Evolutionary conservation across 2,113 vertebrate genomes (phyloP), one percentile per base, ranked within the genome.

Genomic region (Chaetorhynchus papuensis): DNA sequence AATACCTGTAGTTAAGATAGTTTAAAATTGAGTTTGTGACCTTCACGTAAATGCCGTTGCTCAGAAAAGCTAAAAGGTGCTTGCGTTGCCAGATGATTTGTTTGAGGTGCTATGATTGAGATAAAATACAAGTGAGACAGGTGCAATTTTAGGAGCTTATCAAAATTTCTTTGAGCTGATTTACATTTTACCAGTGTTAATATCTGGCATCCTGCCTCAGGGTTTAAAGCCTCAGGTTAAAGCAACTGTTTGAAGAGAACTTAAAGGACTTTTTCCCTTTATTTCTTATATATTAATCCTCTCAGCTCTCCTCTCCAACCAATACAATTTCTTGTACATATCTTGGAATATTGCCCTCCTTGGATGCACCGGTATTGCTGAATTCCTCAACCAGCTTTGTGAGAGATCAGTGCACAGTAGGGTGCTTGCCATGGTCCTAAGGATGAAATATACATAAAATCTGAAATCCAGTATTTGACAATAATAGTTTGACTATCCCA

Each of bases 141-240:
- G 12, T 83, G 24, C 56, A 68, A 50, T 91, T 92, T 57, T 60
- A 84, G 61, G 44, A 76, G 33, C 13, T 87, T 89, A 90, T 86
- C 47, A 87, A 80, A 72, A 84, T 65, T 63, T 74, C 65, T 91
- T 79, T 64, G 63, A 83, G 20, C 9, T 90, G 19, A 90, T 94
- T 96, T 93, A 75, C 18, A 65, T 84, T 97, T 89, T 95, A 14
- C 23, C 39, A 70, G 18, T 52, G 15, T 81, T 96, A 83, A 69
- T 81, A 91, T 41, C 45, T 78, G 50, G 42, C 35, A 35, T 84
- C 23, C 24, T 72, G 65, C 45, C 57, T 72, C 56, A n/a, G 45
- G 42, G 8, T 88, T 94, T 91, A 88, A 77, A 77, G 57, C 28
- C 53, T 81, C 71, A 47, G 57, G 50, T 95, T 88, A 90, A 91